These are phyloP conservation scores for Protodeltote pygarga DNA, from an alignment of 2,888 invertebrate species.

Conservation along the genomic window DNA sequence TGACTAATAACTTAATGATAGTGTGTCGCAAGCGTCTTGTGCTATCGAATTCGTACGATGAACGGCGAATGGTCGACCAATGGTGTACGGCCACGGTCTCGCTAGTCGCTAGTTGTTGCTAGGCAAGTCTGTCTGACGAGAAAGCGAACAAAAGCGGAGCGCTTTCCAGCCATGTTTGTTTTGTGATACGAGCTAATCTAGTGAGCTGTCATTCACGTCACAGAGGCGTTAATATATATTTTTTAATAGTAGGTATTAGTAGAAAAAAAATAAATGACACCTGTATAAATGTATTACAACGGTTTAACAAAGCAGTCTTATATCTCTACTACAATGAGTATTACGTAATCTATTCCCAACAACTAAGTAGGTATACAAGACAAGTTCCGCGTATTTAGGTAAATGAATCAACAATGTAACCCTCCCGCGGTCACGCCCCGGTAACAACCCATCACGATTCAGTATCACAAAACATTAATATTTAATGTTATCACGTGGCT, in stretches of 20 bases:
- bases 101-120: slow-evolving; percentile 43
- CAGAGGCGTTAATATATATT: no score
- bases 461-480: slow-evolving; percentile 8
- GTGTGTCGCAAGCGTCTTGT: slow-evolving; percentile 36
- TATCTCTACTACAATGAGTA: no score
- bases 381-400: no score
- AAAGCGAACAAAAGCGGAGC: slow-evolving; percentile 78
- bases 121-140: slow-evolving; percentile 62
- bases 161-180: slow-evolving; percentile 64
- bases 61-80: no score
- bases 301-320: no score
- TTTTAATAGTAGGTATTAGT: no score
- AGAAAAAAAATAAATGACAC: no score
- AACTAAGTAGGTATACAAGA: no score
- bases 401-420: slow-evolving; percentile 20
- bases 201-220: no score
- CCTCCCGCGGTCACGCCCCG: slow-evolving; percentile 2
- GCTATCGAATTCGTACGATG: slow-evolving; percentile 39
- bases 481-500: slow-evolving; percentile 23
- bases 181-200: slow-evolving; percentile 25
- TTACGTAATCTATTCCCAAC: no score
- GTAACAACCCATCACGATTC: slow-evolving; percentile 22
- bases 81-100: slow-evolving; percentile 43
- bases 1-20: slow-evolving; percentile 45
- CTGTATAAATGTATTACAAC: no score